Conservation (phyloP, 2,888 invertebrate species). For the Camponotus fellah region DNA sequence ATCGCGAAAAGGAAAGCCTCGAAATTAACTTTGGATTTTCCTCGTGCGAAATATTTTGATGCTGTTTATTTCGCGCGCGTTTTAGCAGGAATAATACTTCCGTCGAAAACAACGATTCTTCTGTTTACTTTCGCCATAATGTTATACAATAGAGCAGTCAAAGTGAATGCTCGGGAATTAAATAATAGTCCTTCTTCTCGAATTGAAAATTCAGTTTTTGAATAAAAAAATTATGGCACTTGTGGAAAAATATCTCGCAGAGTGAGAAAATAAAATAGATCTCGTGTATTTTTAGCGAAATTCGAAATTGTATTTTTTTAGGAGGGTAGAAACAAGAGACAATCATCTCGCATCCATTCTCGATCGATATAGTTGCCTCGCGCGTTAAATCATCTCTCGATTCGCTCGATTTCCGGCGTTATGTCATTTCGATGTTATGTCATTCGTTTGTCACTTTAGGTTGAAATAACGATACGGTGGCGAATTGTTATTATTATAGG, state of each 20-base stretch:
- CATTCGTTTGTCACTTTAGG: slow-evolving; percentile 29
- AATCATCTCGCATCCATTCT: slow-evolving; percentile 15
- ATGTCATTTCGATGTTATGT: slow-evolving; percentile 1
- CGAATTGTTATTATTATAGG: background rate
- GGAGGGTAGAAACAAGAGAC: background rate
- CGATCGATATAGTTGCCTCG: slow-evolving; percentile 1
- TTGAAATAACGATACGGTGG: slow-evolving; percentile 13
- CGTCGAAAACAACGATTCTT: background rate
- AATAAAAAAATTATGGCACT: background rate
- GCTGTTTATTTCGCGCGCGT: slow-evolving; percentile 14
- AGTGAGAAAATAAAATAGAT: background rate
- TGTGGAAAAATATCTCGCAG: background rate
- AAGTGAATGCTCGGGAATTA: background rate
- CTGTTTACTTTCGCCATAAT: background rate
- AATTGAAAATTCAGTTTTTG: background rate
- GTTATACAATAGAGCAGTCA: background rate
- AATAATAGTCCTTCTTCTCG: background rate
- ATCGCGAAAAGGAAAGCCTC: background rate
- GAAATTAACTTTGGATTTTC: background rate
- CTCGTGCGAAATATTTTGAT: background rate
- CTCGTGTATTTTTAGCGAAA: background rate
- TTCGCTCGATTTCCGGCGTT: background rate
- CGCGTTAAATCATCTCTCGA: slow-evolving; percentile 20
- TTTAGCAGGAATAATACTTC: background rate
- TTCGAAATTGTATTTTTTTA: background rate